These are phyloP conservation scores for Ochotona princeps DNA, from an alignment of 2,113 vertebrate genomes.

Conservation along the genomic window DNA sequence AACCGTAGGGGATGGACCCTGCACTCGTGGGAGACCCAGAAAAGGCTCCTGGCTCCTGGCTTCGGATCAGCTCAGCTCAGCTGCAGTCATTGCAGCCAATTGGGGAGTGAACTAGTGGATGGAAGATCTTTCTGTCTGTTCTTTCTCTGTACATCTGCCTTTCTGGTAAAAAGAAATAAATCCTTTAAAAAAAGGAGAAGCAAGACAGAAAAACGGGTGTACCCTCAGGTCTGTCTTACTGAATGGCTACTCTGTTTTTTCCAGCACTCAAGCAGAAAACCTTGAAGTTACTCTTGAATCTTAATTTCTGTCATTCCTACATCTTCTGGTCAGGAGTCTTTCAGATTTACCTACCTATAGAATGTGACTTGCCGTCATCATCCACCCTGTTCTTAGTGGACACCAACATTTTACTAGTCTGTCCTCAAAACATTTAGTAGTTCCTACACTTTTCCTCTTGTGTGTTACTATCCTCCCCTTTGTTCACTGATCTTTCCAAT, in stretches of 20 bases:
- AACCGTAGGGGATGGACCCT: too few species aligned
- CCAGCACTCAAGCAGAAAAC: not conserved
- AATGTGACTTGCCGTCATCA: not conserved
- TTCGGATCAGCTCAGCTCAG: too few species aligned
- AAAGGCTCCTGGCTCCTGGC: too few species aligned
- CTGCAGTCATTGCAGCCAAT: too few species aligned
- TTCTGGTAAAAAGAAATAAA: too few species aligned
- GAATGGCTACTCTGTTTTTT: not conserved
- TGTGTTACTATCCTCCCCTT: not conserved
- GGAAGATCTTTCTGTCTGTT: too few species aligned
- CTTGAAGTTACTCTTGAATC: conserved; percentile 6
- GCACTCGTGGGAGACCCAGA: too few species aligned
- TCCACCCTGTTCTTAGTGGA: not conserved
- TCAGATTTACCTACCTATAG: not conserved
- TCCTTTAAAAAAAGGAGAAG: too few species aligned
- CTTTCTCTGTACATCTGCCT: too few species aligned
- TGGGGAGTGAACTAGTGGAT: too few species aligned
- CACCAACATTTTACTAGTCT: not conserved
- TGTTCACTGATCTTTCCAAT: not conserved
- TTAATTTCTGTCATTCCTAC: not conserved
- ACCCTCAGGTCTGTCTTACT: not conserved
- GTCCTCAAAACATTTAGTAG: not conserved
- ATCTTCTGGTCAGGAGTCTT: not conserved
- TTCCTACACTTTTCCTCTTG: not conserved
- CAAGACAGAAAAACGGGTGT: too few species aligned